Evolutionary conservation across 2,888 invertebrate genomes (phyloP).

Genomic region (Isoperla grammatica): DNA sequence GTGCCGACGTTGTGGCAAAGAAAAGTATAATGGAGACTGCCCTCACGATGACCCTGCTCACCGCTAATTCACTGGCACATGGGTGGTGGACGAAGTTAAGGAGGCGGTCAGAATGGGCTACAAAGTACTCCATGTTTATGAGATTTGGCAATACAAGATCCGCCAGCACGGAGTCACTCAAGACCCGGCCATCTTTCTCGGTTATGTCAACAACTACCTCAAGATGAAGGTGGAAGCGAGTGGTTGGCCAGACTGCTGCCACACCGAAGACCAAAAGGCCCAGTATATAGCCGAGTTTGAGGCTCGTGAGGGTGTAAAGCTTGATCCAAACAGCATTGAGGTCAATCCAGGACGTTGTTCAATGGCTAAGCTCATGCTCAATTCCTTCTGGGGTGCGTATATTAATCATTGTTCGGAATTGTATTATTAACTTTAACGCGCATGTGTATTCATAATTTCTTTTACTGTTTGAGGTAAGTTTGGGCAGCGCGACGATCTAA

Average conservation of each 20-base stretch:
- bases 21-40: no score
- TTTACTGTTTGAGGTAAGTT: conserved; percentile 31
- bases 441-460: no score
- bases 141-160: no score
- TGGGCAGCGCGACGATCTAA: no score
- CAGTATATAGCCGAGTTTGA: conserved; percentile 26
- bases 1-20: not conserved
- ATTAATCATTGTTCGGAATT: no score
- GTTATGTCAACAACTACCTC: no score
- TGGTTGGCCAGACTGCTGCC: conserved; percentile 34
- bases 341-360: conserved; percentile 29
- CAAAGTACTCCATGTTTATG: not conserved
- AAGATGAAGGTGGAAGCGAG: conserved; percentile 36
- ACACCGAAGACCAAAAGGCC: conserved; percentile 22
- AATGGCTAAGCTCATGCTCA: conserved; percentile 32
- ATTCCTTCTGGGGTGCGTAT: no score
- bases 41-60: conserved; percentile 18
- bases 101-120: conserved; percentile 32
- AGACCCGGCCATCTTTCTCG: no score
- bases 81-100: conserved; percentile 38
- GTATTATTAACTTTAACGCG: no score
- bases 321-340: conserved; percentile 19
- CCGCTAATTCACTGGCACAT: conserved; percentile 36
- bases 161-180: no score
- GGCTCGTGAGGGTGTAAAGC: conserved; percentile 22